Base-by-base conservation (phyloP, 2,113 vertebrate species). In the Oncorhynchus kisutch region DNA sequence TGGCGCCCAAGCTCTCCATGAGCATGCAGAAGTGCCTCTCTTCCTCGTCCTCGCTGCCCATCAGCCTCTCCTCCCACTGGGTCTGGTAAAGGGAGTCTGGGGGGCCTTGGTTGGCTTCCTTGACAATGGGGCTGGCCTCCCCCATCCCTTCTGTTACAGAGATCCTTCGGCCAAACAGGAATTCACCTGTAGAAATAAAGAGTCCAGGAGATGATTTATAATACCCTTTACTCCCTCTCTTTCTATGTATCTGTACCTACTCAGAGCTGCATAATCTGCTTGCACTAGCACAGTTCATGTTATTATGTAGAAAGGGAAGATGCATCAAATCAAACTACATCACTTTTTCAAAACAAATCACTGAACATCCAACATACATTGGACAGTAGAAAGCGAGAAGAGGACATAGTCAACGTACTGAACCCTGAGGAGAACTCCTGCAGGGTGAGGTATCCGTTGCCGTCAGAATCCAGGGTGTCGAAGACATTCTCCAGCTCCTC, bases 401-500 rank as follows among this genome's bases (percentile, higher is more conserved):
- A 31, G 29, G 20, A 76, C 16, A 45, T 45, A 67, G 2, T 45
- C 51, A 83, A 96, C 96, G 62, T 90, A 99, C 97, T 95, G 67
- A 99, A 96, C 87, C 97, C 96, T 3, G 91, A 90, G 51, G 94
- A 93, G 90, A 98, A 98, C 87, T 99, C 97, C 5, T 95, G 91
- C 12, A 92, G 92, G 1, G 95, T 96, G 57, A 98, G 96, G 67
- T 89, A 96, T 49, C 95, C 96, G 0, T 97, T 97, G 80, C 93
- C 88, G 65, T 99, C 97, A 0, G 94, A 82, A 83, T 98, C 97
- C 80, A 99, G 88, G 0, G 90, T 94, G 77, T 95, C 94, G 69
- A 99, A 99, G 11, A 96, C 96, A 14, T 95, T 94, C 80, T 98
- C 95, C 88, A 99, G 86, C 2, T 98, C 95, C 24, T 96, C 95